These are phyloP conservation scores for Lota lota DNA, from an alignment of 2,113 vertebrate species.

Conservation along the genomic window DNA sequence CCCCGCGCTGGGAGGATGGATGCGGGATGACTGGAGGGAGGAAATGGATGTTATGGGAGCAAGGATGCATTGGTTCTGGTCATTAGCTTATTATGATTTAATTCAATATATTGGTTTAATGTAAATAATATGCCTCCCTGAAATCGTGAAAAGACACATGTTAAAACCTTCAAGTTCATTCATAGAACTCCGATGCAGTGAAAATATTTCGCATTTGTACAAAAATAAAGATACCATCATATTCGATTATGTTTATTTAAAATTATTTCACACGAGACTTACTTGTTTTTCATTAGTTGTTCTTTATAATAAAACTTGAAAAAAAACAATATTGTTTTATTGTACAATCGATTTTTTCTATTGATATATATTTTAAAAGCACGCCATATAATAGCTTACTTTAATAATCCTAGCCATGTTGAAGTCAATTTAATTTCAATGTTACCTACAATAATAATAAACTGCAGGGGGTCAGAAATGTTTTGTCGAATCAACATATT, in stretches of 20 bases:
- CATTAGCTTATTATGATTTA: no score
- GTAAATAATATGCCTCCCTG: constrained; percentile 62
- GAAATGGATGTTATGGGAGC: constrained; percentile 17
- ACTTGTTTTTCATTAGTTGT: constrained; percentile 48
- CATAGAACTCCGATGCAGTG: constrained; percentile 6
- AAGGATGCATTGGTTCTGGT: constrained; percentile 10
- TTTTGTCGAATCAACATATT: neutral
- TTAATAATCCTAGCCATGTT: neutral
- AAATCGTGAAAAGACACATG: constrained; percentile 16
- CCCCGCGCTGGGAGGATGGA: neutral
- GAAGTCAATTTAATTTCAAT: neutral
- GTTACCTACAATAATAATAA: no score
- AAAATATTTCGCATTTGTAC: constrained; percentile 41
- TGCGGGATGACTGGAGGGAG: neutral
- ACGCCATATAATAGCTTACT: neutral
- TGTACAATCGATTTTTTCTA: neutral
- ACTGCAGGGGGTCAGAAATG: no score
- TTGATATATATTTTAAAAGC: neutral
- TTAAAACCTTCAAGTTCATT: constrained; percentile 12
- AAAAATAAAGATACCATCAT: constrained; percentile 40
- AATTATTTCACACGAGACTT: constrained; percentile 37
- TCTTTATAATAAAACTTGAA: constrained; percentile 70
- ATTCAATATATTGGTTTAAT: constrained; percentile 42
- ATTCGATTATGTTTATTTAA: constrained; percentile 53
- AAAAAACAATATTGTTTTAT: constrained; percentile 12